Base-by-base conservation (phyloP, 2,797 vertebrate genomes). In the Acridotheres tristis region DNA sequence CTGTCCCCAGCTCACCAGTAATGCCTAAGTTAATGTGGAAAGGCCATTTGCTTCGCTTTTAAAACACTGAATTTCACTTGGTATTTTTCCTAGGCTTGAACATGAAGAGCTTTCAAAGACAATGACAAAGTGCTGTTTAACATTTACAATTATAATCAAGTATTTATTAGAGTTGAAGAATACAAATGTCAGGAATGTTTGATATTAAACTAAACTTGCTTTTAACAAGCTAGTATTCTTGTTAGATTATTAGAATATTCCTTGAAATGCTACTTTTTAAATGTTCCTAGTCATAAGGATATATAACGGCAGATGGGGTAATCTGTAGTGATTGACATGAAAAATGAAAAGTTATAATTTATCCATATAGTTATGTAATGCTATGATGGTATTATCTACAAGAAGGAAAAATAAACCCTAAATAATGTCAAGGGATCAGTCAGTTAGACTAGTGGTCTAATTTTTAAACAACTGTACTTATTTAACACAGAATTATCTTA, bases 291-390 rank as follows among this genome's bases (percentile, higher is more conserved):
- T 84, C 63, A 81, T 77, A 88, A 88, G 89, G 90, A 81, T 69
- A 55, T 29, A 20, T 69, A 75, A 79, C 53, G 85, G 76, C 59
- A 94, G 83, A 94, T 79, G 67, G 77, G 62, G 43, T 81, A 78
- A 93, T 54, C n/a, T 75, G 59, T 20, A 81, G 48, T 82, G 95
- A 94, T 53, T 95, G 93, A 94, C 85, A 73, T 11, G 58, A 62
- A 89, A 92, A 88, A 91, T 50, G 81, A 48, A 40, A 94, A 88
- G 89, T 94, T 94, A 65, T 84, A 65, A 93, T 94, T 94, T 94
- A 90, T 67, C 62, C 62, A 63, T 88, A 58, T 5, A 62, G 51
- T 95, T 91, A 94, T 53, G 55, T 66, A 95, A 96, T 55, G 58
- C 30, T 62, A 72, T 38, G 40, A 58, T 86, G 53, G 63, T 48